Evolutionary conservation across 2,888 invertebrate species (phyloP).

Genomic region (Drosophila paranaensis): DNA sequence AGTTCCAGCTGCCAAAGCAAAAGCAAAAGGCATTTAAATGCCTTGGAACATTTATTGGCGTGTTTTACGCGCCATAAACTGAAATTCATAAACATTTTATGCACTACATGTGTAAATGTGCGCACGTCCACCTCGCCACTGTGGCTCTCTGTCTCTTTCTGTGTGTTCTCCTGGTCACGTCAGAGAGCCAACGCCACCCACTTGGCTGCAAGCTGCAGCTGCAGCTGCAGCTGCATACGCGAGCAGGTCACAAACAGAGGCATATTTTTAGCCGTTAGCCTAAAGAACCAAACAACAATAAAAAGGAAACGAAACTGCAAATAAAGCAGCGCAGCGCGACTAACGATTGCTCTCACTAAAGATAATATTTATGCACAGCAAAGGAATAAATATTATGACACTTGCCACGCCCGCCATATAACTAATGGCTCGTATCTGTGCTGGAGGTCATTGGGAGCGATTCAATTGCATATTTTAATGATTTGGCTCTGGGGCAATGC

Average conservation of each 20-base stretch:
- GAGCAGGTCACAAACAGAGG: conserved; percentile 25
- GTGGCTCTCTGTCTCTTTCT: too few relatives aligned
- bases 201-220: conserved; percentile 42
- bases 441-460: background rate
- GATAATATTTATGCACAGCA: background rate
- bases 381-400: background rate
- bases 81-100: conserved; percentile 80
- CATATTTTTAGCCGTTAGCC: conserved; percentile 52
- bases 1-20: conserved; percentile 51
- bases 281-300: conserved; percentile 18
- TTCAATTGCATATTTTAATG: background rate
- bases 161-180: conserved; percentile 3
- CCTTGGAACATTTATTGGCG: conserved; percentile 78
- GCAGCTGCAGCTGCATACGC: conserved; percentile 54
- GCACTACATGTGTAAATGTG: conserved; percentile 81
- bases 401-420: background rate
- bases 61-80: conserved; percentile 82
- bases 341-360: conserved; percentile 20
- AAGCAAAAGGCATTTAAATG: conserved; percentile 73
- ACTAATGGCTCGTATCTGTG: background rate
- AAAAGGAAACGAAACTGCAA: background rate
- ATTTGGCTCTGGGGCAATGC: background rate
- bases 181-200: background rate
- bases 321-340: background rate
- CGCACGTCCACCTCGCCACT: conserved; percentile 21